phyloP scores from a whole-genome alignment of 1,140 invertebrate genomes.

The Drosophila albomicans region DNA sequence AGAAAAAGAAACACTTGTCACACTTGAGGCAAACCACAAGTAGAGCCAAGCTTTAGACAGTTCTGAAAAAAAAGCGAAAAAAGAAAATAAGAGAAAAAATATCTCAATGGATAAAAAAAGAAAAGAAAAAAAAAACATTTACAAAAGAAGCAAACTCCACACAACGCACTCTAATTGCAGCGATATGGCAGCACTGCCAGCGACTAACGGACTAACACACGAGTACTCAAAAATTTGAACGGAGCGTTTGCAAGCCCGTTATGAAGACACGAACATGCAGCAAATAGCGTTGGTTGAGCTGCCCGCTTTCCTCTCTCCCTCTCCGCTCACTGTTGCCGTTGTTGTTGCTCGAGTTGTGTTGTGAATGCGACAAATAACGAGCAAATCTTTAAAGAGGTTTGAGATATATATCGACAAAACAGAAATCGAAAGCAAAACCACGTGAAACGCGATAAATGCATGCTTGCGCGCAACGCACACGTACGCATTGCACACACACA shows the following conservation, averaged over 20 bases:
- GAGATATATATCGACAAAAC: neutral
- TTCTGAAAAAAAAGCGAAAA: neutral
- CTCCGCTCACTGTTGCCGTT: too few relatives aligned
- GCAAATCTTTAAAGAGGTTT: neutral
- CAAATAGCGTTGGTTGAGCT: constrained; percentile 8
- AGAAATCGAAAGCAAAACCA: constrained; percentile 26
- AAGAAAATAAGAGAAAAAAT: constrained; percentile 8
- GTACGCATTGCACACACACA: constrained; percentile 17
- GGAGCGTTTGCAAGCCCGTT: neutral
- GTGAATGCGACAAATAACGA: neutral
- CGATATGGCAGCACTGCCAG: constrained; percentile 10
- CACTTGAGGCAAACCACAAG: neutral
- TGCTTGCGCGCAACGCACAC: constrained; percentile 21
- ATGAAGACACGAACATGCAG: neutral
- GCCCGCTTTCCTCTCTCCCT: neutral
- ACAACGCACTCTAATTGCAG: neutral
- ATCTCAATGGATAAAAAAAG: neutral
- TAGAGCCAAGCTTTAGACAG: constrained; percentile 24
- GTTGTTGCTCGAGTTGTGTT: constrained; percentile 1
- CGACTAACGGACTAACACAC: constrained; percentile 10
- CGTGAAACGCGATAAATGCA: constrained; percentile 20
- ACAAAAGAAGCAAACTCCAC: constrained; percentile 3
- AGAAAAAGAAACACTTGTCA: constrained; percentile 8
- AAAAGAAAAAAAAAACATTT: constrained; percentile 2
- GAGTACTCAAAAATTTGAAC: neutral